phyloP scores from a whole-genome alignment of 2,888 invertebrate species.

The Amiota minor region DNA sequence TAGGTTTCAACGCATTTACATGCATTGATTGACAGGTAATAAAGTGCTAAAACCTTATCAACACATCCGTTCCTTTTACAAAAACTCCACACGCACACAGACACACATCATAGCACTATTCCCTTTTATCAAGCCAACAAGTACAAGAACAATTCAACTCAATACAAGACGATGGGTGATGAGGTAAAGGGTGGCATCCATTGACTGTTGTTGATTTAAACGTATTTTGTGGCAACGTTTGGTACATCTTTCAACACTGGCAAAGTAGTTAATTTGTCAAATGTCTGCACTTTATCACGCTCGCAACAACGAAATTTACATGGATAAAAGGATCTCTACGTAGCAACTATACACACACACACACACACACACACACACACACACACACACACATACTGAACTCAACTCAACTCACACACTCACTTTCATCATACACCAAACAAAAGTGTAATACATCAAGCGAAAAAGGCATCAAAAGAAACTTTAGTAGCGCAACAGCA shows the following conservation, averaged over 20 bases:
- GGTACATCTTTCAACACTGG: constrained; percentile 26
- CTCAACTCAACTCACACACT: too few relatives aligned
- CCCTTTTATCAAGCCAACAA: neutral
- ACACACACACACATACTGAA: constrained; percentile 13
- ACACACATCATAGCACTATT: too few relatives aligned
- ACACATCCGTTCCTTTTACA: neutral
- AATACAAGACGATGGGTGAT: neutral
- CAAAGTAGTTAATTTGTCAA: constrained; percentile 68
- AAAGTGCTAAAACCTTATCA: constrained; percentile 8
- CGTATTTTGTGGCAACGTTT: too few relatives aligned
- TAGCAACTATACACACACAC: neutral
- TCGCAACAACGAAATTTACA: neutral
- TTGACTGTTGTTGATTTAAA: too few relatives aligned
- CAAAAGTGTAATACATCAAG: neutral
- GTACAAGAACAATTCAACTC: neutral
- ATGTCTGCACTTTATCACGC: constrained; percentile 66
- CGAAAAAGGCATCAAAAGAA: neutral
- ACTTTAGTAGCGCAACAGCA: neutral
- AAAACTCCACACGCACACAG: too few relatives aligned
- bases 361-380: neutral
- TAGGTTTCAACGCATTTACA: constrained; percentile 7
- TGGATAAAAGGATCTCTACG: too few relatives aligned
- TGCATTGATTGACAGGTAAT: constrained; percentile 15
- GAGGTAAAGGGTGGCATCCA: neutral
- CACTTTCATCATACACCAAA: neutral